Base-by-base conservation (phyloP, 2,888 invertebrate genomes). In the Odontocerum albicorne region DNA sequence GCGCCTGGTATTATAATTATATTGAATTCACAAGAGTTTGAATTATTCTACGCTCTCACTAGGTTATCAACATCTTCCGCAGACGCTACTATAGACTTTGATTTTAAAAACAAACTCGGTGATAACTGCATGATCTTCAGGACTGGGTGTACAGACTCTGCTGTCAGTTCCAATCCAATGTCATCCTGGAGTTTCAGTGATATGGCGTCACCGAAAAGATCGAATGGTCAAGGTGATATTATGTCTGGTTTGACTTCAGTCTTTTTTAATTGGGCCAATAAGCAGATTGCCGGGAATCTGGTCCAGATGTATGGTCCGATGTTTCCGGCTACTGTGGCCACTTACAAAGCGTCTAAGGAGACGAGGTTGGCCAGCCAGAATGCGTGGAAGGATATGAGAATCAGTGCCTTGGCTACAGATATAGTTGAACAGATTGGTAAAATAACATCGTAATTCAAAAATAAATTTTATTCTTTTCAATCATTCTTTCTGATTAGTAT, bases 21-120 rank as follows among this genome's bases (percentile, higher is more conserved):
- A n/a, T 95, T 96, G 10, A 96, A 96, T 70, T 82, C 83, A 39
- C 83, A 90, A 62, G 98, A 98, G 74, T 95, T 93, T 73, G 81
- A 84, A 44, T 81, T 94, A 51, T 75, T 96, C 4, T 85, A 82
- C 57, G 73, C 76, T 53, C 79, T 80, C 62, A 73, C 85, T 42
- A 72, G 66, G 55, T 68, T 66, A 49, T 71, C 66, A 67, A 81
- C 80, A 59, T 79, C 75, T 60, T 66, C 72, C 45, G 77, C 73
- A 54, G 75, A 70, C 56, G 66, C 72, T 0, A 64, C 70, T 2
- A 69, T 70, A 4, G 70, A 79, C 32, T 31, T 57, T 62, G 72
- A 74, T n/a, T 72, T 80, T 55, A n/a, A n/a, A n/a, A 72, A 70
- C 49, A 66, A 71, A 3, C 67, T 86, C 21, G 85, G 86, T 8